Evolutionary conservation across 1,140 invertebrate species (phyloP).

Genomic region (Lethocerus indicus): DNA sequence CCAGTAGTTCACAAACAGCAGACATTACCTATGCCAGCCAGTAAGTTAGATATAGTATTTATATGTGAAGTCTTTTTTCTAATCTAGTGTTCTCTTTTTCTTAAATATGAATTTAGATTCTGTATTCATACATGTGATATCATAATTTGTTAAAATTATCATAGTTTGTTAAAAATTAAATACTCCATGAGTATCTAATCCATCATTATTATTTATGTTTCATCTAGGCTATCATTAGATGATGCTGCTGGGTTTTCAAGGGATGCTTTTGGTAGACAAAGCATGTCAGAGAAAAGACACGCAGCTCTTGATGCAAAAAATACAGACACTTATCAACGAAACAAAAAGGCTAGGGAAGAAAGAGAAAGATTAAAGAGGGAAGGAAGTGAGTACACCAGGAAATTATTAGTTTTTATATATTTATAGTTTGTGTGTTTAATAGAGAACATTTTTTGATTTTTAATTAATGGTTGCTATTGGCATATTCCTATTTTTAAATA

Average conservation of each 20-base stretch:
- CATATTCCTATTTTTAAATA: neutral
- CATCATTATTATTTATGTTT: too few relatives aligned
- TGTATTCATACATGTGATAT: too few relatives aligned
- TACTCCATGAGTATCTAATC: too few relatives aligned
- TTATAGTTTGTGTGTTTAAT: neutral
- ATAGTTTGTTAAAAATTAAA: too few relatives aligned
- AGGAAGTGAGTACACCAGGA: conserved; percentile 9
- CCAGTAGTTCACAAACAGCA: conserved; percentile 17
- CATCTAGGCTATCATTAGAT: conserved; percentile 46
- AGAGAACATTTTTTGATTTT: neutral
- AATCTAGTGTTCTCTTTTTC: neutral
- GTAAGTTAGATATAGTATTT: conserved; percentile 21
- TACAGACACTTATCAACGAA: conserved; percentile 87
- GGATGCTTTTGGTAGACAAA: conserved; percentile 85
- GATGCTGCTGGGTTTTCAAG: conserved; percentile 53
- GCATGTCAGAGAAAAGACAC: conserved; percentile 94
- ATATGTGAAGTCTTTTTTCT: neutral
- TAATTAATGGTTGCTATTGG: neutral
- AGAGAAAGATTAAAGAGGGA: conserved; percentile 24
- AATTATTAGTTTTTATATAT: conserved; percentile 3
- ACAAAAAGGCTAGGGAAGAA: conserved; percentile 63
- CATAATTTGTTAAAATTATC: too few relatives aligned
- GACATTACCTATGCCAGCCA: conserved; percentile 59
- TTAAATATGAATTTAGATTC: neutral
- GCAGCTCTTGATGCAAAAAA: conserved; percentile 85